Conservation (phyloP, 2,797 vertebrate genomes). For the Sternarchorhynchus goeldii region DNA sequence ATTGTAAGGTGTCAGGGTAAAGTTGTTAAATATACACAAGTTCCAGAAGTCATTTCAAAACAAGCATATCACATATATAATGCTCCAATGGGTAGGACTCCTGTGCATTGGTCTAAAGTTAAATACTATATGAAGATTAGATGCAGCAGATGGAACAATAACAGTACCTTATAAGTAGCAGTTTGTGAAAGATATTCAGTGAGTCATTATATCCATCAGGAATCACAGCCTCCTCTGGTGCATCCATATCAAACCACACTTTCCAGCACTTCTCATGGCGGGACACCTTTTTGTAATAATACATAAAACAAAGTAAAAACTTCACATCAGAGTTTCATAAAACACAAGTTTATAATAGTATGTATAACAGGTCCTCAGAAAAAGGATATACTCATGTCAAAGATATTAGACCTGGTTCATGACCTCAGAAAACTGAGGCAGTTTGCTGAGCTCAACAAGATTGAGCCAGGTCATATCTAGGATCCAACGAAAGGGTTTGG, state of each 20-base stretch:
- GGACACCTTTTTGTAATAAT: slow-evolving; percentile 69
- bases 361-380: no score
- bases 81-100: neutral
- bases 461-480: slow-evolving; percentile 96
- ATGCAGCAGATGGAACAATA: neutral
- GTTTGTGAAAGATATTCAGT: slow-evolving; percentile 79
- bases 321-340: neutral
- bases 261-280: slow-evolving; percentile 81
- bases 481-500: slow-evolving; percentile 93
- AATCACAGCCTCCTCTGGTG: slow-evolving; percentile 79
- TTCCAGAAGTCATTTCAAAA: neutral
- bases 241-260: slow-evolving; percentile 78
- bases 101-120: neutral
- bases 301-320: neutral
- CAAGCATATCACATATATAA: no score
- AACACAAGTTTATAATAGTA: no score
- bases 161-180: slow-evolving; percentile 80
- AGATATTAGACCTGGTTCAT: slow-evolving; percentile 78
- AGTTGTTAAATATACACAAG: neutral
- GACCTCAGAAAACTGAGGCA: slow-evolving; percentile 89
- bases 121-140: neutral
- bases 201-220: slow-evolving; percentile 80
- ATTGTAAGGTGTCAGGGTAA: neutral
- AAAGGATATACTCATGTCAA: no score
- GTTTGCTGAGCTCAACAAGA: slow-evolving; percentile 91